Percentiles rank a stretch among this genome's conserved stretches.
These are phyloP conservation scores for Tethea ocularis DNA, from an alignment of 2,888 invertebrate genomes.

Conservation along the genomic window DNA sequence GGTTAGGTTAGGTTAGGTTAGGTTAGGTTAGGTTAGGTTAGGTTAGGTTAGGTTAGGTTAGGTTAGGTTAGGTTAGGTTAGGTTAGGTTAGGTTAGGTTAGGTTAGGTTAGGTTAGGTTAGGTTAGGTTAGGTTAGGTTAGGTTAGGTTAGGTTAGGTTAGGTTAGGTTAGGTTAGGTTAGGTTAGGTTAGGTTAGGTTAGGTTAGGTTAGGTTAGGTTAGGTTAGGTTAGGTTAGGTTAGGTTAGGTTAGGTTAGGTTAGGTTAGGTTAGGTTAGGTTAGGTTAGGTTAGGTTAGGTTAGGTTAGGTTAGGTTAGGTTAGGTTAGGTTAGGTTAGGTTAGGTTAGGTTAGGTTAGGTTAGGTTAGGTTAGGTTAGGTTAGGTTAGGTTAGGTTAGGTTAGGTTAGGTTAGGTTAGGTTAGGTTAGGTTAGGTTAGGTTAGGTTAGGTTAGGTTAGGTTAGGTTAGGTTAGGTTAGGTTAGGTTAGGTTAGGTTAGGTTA, in stretches of 20 bases:
- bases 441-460: constrained; percentile 17
- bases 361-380: constrained; percentile 18
- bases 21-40: constrained; percentile 15
- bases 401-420: constrained; percentile 18
- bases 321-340: constrained; percentile 20
- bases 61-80: constrained; percentile 17
- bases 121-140: constrained; percentile 20
- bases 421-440: constrained; percentile 17
- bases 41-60: constrained; percentile 17
- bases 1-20: constrained; percentile 18
- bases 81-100: constrained; percentile 18
- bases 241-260: constrained; percentile 10
- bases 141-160: constrained; percentile 21
- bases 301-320: constrained; percentile 16
- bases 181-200: constrained; percentile 20
- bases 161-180: constrained; percentile 20
- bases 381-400: constrained; percentile 18
- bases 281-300: constrained; percentile 14
- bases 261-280: constrained; percentile 11
- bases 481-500: constrained; percentile 17
- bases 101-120: constrained; percentile 20
- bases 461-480: constrained; percentile 17
- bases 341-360: constrained; percentile 19
- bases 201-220: constrained; percentile 16
- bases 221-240: constrained; percentile 13